A percentile compares a stretch with the other conserved stretches of the same genome.
Conservation (phyloP, 2,888 invertebrate genomes). For the Metallyticus violacea region DNA sequence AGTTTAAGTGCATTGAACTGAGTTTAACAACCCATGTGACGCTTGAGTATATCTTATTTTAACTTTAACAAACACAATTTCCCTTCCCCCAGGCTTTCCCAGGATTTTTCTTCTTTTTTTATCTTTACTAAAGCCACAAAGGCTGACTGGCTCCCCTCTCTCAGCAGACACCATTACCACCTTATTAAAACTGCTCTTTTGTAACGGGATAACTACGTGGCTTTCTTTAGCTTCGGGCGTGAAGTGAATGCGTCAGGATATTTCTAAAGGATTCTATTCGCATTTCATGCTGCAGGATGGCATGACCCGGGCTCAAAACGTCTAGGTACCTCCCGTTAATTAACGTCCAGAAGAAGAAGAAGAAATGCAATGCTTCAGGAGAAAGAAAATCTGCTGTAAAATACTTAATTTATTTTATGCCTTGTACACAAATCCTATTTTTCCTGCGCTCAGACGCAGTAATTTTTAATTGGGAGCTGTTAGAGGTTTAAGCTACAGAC, state of each 20-base stretch:
- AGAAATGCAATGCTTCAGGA: background rate
- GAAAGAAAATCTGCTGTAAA: background rate
- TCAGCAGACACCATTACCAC: background rate
- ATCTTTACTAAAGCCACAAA: background rate
- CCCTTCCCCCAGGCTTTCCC: background rate
- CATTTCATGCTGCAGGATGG: background rate
- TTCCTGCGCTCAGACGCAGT: constrained; percentile 12
- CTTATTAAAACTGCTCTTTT: background rate
- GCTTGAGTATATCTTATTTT: background rate
- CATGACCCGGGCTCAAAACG: background rate
- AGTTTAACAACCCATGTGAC: background rate
- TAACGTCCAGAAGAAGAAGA: background rate
- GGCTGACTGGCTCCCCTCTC: no score
- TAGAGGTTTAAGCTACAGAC: background rate
- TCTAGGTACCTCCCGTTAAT: background rate
- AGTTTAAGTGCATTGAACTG: background rate
- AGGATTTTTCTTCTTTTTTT: no score
- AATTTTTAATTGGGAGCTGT: constrained; percentile 5
- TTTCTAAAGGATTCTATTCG: background rate
- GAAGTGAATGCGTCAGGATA: background rate
- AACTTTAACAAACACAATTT: background rate
- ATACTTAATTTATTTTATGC: background rate
- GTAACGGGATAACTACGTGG: background rate
- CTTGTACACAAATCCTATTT: background rate
- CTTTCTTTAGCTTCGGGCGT: background rate